Base-by-base conservation (phyloP, 2,888 invertebrate species). In the Drosophila anceps region DNA sequence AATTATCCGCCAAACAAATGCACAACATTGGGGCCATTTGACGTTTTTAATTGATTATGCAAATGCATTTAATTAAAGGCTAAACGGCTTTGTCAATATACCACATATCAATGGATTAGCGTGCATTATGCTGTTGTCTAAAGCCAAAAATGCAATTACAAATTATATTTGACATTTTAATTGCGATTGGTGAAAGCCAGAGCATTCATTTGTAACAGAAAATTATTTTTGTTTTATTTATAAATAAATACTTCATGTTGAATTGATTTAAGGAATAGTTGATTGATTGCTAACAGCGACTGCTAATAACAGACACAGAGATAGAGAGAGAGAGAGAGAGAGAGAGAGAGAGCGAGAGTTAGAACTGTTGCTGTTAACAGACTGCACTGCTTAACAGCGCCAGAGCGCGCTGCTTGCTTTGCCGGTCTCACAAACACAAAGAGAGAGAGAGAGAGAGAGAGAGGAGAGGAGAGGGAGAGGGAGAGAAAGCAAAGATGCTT, bases 111-210 rank as follows among this genome's bases (percentile, higher is more conserved):
- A 59, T 51, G 41, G 54, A 62, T 64, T 35, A 79, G 43, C 24
- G 57, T 24, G n/a, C 24, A 51, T 58, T 69, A 41, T 64, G 57
- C 8, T 24, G 61, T 51, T 50, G 44, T 67, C 13, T 48, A 27
- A 70, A 53, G 44, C 60, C 31, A 39, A 39, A 77, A 72, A 61
- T 67, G 58, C 68, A 77, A 82, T 84, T 88, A 68, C 66, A 65
- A 68, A 53, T 58, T 71, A 59, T 64, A 69, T 63, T 75, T 88
- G 84, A 76, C 79, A 66, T 71, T 80, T 84, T 85, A 82, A 84
- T 85, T 85, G 81, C 71, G 70, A 64, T 48, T 44, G 43, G 48
- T 39, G 37, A 64, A 37, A 41, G 51, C 7, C 33, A 24, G 33
- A 24, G 46, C 58, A 65, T 65, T 57, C 15, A 58, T 48, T 33